A percentile compares a stretch with the other conserved stretches of the same genome.
These are phyloP conservation scores for Cirrhinus mrigala DNA, from an alignment of 2,797 vertebrate species.

Conservation along the genomic window DNA sequence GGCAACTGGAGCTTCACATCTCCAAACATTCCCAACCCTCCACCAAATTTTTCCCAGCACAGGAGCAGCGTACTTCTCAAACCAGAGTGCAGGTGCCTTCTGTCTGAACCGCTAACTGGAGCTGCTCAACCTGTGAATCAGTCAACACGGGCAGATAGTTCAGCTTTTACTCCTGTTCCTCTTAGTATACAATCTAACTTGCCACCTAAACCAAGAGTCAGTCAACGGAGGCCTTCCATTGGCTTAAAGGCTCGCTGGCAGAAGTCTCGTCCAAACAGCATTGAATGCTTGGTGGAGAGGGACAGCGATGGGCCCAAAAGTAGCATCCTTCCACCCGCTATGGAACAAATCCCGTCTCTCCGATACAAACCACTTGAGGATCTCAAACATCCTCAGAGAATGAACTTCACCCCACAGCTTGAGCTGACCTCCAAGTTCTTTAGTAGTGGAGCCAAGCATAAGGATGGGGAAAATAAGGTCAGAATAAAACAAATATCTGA, in stretches of 20 bases:
- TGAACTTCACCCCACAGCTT: slow-evolving; percentile 53
- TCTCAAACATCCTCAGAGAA: slow-evolving; percentile 73
- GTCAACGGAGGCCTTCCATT: slow-evolving; percentile 88
- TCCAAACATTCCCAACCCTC: slow-evolving; percentile 51
- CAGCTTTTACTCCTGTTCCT: slow-evolving; percentile 77
- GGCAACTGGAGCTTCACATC: slow-evolving; percentile 76
- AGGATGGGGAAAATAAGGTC: slow-evolving; percentile 83
- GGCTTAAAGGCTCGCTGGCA: slow-evolving; percentile 87
- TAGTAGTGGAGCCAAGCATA: slow-evolving; percentile 77
- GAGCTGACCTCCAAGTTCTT: slow-evolving; percentile 88
- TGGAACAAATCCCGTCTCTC: slow-evolving; percentile 89
- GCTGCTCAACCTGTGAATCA: slow-evolving; percentile 78
- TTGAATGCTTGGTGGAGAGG: slow-evolving; percentile 81
- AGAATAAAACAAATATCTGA: slow-evolving; percentile 46
- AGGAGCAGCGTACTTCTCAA: slow-evolving; percentile 67
- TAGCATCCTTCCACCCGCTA: slow-evolving; percentile 85
- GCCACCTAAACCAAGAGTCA: slow-evolving; percentile 67
- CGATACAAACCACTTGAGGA: slow-evolving; percentile 84
- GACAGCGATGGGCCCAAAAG: slow-evolving; percentile 80
- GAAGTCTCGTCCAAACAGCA: slow-evolving; percentile 79
- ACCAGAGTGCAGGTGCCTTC: slow-evolving; percentile 71
- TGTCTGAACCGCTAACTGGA: slow-evolving; percentile 82
- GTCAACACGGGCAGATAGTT: slow-evolving; percentile 81
- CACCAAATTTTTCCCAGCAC: slow-evolving; percentile 48
- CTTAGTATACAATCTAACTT: slow-evolving; percentile 72